These are phyloP conservation scores for Eristalinus aeneus DNA, from an alignment of 2,888 invertebrate species.

Conservation along the genomic window DNA sequence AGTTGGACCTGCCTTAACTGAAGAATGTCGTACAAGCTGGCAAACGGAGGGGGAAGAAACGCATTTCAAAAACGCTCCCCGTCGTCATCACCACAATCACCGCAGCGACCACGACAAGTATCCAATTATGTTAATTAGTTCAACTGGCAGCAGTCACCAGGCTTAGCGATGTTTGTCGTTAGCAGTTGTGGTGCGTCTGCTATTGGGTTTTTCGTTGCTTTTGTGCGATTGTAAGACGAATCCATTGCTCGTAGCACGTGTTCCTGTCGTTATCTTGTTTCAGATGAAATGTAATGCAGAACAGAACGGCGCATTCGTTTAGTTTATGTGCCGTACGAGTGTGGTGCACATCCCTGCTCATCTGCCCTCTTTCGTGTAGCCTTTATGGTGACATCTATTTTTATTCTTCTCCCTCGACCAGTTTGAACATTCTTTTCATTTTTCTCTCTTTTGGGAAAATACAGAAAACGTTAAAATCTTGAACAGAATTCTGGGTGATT, in stretches of 20 bases:
- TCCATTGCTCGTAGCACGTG: conserved; percentile 24
- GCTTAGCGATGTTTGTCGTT: neutral
- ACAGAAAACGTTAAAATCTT: conserved; percentile 21
- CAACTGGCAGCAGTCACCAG: conserved; percentile 20
- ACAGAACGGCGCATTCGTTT: neutral
- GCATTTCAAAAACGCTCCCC: neutral
- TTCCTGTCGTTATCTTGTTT: neutral
- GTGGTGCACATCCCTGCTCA: conserved; percentile 12
- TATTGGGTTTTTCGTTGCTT: neutral
- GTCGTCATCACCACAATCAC: neutral
- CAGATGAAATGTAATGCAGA: conserved; percentile 11
- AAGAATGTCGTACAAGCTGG: neutral
- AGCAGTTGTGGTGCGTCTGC: neutral
- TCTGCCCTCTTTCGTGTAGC: neutral
- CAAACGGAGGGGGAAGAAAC: conserved; percentile 3
- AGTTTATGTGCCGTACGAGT: neutral
- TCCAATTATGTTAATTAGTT: conserved; percentile 58
- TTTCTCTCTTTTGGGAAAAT: neutral
- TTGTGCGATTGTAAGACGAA: conserved; percentile 7
- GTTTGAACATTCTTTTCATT: neutral
- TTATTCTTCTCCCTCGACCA: neutral
- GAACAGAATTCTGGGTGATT: conserved; percentile 38
- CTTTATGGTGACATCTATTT: conserved; percentile 12
- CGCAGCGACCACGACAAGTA: neutral
- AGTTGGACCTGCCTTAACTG: conserved; percentile 28